Evolutionary conservation across 2,113 vertebrate species (phyloP).

Genomic region (Micronycteris hirsuta): DNA sequence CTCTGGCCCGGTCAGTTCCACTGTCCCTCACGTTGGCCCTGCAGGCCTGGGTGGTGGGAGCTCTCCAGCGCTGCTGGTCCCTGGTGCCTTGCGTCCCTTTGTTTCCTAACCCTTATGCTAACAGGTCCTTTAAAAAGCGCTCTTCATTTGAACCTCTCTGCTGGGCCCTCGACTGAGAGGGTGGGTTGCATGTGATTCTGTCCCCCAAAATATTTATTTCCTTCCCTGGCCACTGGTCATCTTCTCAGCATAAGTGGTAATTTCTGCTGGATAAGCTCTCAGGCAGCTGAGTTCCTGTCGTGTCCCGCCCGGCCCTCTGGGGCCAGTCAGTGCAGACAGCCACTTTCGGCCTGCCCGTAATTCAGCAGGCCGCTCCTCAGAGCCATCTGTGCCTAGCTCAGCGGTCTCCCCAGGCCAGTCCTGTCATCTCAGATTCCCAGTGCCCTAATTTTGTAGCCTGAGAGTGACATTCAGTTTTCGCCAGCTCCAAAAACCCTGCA

Average conservation of each 20-base stretch:
- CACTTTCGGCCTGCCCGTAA: background rate
- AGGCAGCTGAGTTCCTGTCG: background rate
- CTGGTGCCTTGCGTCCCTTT: fast-evolving
- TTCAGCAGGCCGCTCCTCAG: background rate
- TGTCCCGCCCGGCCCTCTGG: fast-evolving
- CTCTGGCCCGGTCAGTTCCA: fast-evolving
- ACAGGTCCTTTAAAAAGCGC: background rate
- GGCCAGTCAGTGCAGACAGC: background rate
- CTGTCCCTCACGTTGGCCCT: background rate
- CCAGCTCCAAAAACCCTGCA: background rate
- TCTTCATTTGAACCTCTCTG: background rate
- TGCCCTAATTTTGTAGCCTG: background rate
- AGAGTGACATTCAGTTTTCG: background rate
- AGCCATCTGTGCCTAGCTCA: background rate
- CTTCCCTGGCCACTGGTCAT: background rate
- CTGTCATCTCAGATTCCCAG: background rate
- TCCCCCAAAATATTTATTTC: background rate
- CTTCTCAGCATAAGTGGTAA: background rate
- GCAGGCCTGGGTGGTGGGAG: background rate
- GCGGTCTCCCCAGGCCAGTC: background rate
- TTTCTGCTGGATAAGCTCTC: background rate
- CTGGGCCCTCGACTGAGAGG: background rate
- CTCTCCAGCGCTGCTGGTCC: background rate
- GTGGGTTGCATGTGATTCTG: background rate
- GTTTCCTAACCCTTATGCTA: background rate